Evolutionary conservation across 2,888 invertebrate genomes (phyloP), one percentile per base, ranked within the genome.

Genomic region (Spicauda simplicius): DNA sequence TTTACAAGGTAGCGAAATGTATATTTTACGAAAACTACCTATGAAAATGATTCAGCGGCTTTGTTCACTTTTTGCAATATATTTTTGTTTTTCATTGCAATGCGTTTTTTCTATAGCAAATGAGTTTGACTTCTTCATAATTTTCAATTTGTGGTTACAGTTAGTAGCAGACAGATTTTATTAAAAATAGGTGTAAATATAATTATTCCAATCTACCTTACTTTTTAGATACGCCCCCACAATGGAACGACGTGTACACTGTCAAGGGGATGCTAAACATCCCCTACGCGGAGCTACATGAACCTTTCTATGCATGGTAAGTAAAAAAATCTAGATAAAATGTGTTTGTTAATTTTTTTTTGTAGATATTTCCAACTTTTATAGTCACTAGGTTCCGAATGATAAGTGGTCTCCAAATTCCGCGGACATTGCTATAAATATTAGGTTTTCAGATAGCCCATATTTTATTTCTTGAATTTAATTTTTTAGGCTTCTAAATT

Each of bases 261-360:
- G 96, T 96, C 0, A 96, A 96, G 80, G 98, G 97, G 4, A 93
- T 95, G 4, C 87, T 99, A 30, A 95, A 94, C 74, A 97, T 99
- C 73, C 99, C 99, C 0, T 99, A 98, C 90, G 98, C 98, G 0
- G 99, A 99, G 91, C 95, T 99, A 59, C 94, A 94, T 25, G 99
- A 99, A 85, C 98, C 98, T 0, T 98, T 99, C 82, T 96, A 95
- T 79, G 97, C 97, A 14, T 98, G 97, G 96, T 95, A 81, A 94
- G 92, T 25, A 2, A 16, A 57, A 57, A 19, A 57, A 20, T 14
- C 11, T 4, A 57, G 41, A 19, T 20, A 14, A 12, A 1, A 14
- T 41, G 14, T 25, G 12, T 41, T 12, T 41, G 14, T 41, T 11
- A 14, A 10, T 14, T 33, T 6, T 10, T 33, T 33, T 6, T 33